These are phyloP conservation scores for Orestias chungarensis DNA, from an alignment of 2,797 vertebrate species.

Conservation along the genomic window DNA sequence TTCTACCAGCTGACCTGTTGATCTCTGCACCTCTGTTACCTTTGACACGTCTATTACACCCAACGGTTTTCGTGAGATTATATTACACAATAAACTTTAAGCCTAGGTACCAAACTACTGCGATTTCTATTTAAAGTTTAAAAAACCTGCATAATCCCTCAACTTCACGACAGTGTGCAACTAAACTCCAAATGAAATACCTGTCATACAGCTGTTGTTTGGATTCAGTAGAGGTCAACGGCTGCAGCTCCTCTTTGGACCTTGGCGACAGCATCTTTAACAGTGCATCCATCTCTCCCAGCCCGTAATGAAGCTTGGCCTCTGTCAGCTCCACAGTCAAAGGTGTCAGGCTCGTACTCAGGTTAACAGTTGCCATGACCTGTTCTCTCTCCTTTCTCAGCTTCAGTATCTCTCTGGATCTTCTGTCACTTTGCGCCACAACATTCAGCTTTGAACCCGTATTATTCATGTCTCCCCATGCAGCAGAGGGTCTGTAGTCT, in stretches of 20 bases:
- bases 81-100: neutral
- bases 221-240: slow-evolving; percentile 23
- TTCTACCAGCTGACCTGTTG: no score
- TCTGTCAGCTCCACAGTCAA: slow-evolving; percentile 90
- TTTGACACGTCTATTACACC: neutral
- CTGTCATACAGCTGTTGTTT: slow-evolving; percentile 78
- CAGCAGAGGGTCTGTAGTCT: neutral
- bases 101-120: neutral
- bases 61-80: no score
- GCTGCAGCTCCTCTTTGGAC: slow-evolving; percentile 66
- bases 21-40: no score
- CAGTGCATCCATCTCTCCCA: slow-evolving; percentile 89
- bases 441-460: slow-evolving; percentile 42
- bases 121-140: neutral
- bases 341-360: slow-evolving; percentile 81
- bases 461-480: slow-evolving; percentile 50
- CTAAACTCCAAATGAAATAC: slow-evolving; percentile 19
- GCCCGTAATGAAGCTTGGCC: slow-evolving; percentile 89
- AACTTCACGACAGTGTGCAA: neutral
- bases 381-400: slow-evolving; percentile 83
- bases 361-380: slow-evolving; percentile 85
- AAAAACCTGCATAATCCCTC: neutral
- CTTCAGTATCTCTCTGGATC: slow-evolving; percentile 80
- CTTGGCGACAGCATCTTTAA: slow-evolving; percentile 85
- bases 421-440: slow-evolving; percentile 41